Conservation (phyloP, 1,140 invertebrate genomes). For the Lepidotrigona ventralis region DNA sequence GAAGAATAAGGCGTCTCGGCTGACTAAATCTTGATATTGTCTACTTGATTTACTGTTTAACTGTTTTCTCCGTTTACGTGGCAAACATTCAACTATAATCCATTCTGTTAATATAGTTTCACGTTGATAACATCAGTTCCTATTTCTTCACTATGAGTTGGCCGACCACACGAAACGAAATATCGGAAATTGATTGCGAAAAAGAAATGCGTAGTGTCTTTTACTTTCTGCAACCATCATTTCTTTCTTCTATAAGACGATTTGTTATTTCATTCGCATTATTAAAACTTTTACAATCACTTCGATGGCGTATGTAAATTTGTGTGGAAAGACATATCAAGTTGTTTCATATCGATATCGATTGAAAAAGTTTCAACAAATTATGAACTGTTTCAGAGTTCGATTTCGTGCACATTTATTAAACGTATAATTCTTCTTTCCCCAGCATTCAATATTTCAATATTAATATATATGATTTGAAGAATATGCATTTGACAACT, state of each 20-base stretch:
- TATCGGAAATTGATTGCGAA: not conserved
- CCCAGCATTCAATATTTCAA: not conserved
- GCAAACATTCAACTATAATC: not conserved
- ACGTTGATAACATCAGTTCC: not conserved
- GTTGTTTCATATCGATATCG: not conserved
- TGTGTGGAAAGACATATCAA: not conserved
- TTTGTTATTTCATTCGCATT: not conserved
- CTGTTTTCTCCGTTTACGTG: not conserved
- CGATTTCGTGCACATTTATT: not conserved
- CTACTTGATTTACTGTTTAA: constrained; percentile 11
- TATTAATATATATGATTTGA: not conserved
- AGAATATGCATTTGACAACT: not conserved
- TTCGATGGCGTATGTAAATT: not conserved
- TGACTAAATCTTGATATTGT: not conserved
- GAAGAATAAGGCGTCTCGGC: not conserved
- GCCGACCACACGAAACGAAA: not conserved
- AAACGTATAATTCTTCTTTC: too few species aligned
- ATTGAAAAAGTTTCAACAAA: not conserved
- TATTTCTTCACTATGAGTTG: not conserved
- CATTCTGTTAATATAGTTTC: not conserved
- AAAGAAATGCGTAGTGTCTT: not conserved
- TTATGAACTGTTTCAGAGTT: not conserved
- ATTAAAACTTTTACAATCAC: not conserved
- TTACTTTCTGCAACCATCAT: not conserved
- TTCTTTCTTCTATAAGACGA: not conserved